These are phyloP conservation scores for Pseudomyrmex gracilis DNA, from an alignment of 1,140 invertebrate species.

Conservation along the genomic window DNA sequence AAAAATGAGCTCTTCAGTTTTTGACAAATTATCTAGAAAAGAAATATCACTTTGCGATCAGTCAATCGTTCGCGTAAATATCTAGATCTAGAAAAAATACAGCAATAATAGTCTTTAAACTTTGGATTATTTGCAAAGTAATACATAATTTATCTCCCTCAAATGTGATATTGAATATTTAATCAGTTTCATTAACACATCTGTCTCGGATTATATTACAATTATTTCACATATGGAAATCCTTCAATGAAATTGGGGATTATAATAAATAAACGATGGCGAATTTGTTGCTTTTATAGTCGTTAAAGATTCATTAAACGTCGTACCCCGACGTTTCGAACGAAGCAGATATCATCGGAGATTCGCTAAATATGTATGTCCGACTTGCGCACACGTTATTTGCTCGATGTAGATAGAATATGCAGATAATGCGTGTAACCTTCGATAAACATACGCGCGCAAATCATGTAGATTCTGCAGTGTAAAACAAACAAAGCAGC, in stretches of 20 bases:
- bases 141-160: too few species aligned
- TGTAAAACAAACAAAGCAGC: conserved; percentile 19
- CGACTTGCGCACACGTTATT: neutral
- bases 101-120: too few species aligned
- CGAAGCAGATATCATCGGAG: neutral
- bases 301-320: neutral
- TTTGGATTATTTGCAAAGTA: too few species aligned
- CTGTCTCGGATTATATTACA: too few species aligned
- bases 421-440: conserved; percentile 5
- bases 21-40: too few species aligned
- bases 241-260: neutral
- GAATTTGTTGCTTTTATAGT: neutral
- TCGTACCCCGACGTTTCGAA: neutral
- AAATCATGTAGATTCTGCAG: neutral
- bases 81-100: too few species aligned
- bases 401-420: neutral
- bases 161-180: too few species aligned
- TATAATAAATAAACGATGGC: neutral
- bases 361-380: neutral
- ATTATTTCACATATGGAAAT: too few species aligned
- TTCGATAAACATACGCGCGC: conserved; percentile 5
- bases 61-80: too few species aligned
- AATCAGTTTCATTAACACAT: too few species aligned
- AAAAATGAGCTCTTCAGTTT: too few species aligned
- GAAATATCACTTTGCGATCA: too few species aligned